A percentile compares a stretch with the other conserved stretches of the same genome.
These are phyloP conservation scores for Aphelenchoides bicaudatus DNA, from an alignment of 2,888 invertebrate species.

Conservation along the genomic window DNA sequence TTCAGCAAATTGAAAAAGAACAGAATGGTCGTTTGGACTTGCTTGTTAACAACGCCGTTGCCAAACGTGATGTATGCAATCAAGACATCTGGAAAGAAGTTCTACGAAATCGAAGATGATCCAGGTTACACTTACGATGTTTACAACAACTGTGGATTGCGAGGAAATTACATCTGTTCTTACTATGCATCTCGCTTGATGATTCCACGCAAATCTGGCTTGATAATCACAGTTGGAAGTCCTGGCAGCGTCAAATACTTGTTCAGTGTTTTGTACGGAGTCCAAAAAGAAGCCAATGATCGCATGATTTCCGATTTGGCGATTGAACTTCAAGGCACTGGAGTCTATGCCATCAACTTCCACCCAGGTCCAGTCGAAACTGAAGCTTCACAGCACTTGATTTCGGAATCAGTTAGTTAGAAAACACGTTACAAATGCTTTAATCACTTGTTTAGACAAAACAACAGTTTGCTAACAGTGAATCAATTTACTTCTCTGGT, in stretches of 20 bases:
- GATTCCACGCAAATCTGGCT: constrained; percentile 59
- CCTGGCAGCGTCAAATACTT: constrained; percentile 62
- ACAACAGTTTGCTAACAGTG: constrained; percentile 29
- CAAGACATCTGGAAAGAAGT: constrained; percentile 43
- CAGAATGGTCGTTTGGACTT: constrained; percentile 59
- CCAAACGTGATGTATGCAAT: constrained; percentile 39
- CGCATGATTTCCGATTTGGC: constrained; percentile 63
- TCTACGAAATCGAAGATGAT: constrained; percentile 60
- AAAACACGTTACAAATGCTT: constrained; percentile 2
- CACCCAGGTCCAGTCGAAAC: constrained; percentile 64
- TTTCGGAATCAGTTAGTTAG: constrained; percentile 4
- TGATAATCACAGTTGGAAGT: constrained; percentile 63
- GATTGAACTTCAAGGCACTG: constrained; percentile 60
- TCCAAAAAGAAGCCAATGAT: constrained; percentile 62
- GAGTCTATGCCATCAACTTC: constrained; percentile 59
- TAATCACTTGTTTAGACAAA: constrained; percentile 31
- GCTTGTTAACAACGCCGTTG: constrained; percentile 62
- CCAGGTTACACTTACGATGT: constrained; percentile 61
- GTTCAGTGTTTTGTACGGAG: constrained; percentile 63
- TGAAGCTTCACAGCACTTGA: constrained; percentile 17
- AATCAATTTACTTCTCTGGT: constrained; percentile 44
- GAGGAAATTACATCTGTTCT: constrained; percentile 63
- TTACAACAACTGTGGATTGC: constrained; percentile 63
- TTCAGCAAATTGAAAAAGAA: constrained; percentile 57
- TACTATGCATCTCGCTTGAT: constrained; percentile 62